Evolutionary conservation across 2,888 invertebrate species (phyloP), one percentile per base, ranked within the genome.

Genomic region (Lithophane ornitopus): DNA sequence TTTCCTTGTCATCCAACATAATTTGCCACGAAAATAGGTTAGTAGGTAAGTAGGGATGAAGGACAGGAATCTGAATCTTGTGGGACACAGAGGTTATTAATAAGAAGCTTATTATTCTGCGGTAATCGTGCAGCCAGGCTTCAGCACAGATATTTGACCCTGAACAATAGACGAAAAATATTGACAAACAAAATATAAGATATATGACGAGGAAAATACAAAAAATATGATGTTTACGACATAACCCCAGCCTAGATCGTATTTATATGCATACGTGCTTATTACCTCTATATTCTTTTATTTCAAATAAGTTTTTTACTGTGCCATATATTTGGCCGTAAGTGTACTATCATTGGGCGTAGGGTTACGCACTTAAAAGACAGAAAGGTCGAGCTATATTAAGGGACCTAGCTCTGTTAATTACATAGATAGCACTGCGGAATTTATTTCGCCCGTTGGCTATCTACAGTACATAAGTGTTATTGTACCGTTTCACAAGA

Each of bases 391-490:
- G 86, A 67, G 82, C 74, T 52, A 88, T 87, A 90, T 88, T 88
- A 89, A 85, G 87, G 89, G 87, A 68, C 81, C 85, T 85, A 85
- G 85, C 84, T 84, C 84, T 84, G 82, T 89, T 90, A 89, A 90
- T 90, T 89, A 87, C 88, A 70, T 61, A 80, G 88, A 89, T 88
- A 87, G 86, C 74, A 83, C 81, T 76, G 68, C 61, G 80, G 81
- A 90, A 89, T 90, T 89, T 90, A 90, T 90, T 87, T 83, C 75
- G 34, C 68, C 77, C 80, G 86, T 87, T 88, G 78, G 80, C 78
- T 78, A 86, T 89, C 83, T 82, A 78, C 81, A 74, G 78, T 72
- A 87, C 87, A 87, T 89, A 86, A 88, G 89, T 89, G 88, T 90
- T 89, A 90, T 88, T 86, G 83, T 80, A 70, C 77, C 85, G 81